Base-by-base conservation (phyloP, 2,113 vertebrate species). In the Sebastes schlegelii region DNA sequence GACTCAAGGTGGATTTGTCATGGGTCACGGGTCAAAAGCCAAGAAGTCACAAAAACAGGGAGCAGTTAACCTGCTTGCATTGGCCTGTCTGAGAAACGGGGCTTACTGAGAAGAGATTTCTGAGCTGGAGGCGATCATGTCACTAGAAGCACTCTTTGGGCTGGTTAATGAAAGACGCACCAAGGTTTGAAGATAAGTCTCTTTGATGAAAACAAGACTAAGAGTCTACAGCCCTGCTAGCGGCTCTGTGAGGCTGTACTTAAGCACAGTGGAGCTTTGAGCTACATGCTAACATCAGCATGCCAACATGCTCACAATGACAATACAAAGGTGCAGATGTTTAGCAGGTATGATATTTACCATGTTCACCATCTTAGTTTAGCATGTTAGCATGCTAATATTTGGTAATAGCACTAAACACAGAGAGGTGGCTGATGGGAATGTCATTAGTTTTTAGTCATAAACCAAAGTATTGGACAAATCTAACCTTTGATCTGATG, bases 21-120 rank as follows among this genome's bases (percentile, higher is more conserved):
- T 7, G 62, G 84, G 71, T 88, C 83, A 91, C 7, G 6, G 80
- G 85, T 87, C 85, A 89, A 86, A 88, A 74, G 84, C 11, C 74
- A 82, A 85, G 51, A 79, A 63, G 82, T 71, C 85, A 61, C 64
- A 84, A 79, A 80, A 80, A 82, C 86, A 88, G 42, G 42, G 69
- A 86, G 65, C 14, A 67, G 55, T 34, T 74, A 42, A 54, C 19
- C 34, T 34, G 3, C 34, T 86, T 55, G 43, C 71, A 49, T 45
- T 26, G 23, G n/a, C 63, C 23, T 62, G 40, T 67, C 70, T 48
- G 63, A 54, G 55, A 26, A n/a, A 78, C 14, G 3, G 21, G 58
- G 42, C 21, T 74, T 16, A 72, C 65, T 7, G 16, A 74, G 43
- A 49, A 5, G 26, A 65, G 40, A 57, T 16, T 49, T 51, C 68